These are phyloP conservation scores for Neofelis nebulosa DNA, from an alignment of 2,113 vertebrate genomes.

Conservation along the genomic window DNA sequence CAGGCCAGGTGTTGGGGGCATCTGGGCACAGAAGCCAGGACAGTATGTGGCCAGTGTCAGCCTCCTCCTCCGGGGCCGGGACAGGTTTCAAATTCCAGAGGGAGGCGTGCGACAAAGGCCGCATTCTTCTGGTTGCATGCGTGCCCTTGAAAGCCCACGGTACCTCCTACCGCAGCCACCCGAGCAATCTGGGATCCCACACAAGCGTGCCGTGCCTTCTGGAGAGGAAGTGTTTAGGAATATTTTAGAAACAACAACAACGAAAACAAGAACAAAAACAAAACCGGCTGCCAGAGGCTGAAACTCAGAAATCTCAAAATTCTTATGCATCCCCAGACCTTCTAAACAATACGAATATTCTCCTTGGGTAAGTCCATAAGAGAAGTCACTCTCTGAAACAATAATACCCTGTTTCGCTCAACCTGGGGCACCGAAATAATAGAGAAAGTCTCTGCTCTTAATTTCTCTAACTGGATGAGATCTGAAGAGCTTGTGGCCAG, in stretches of 20 bases:
- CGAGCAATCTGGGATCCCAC: background rate
- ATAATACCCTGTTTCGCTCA: background rate
- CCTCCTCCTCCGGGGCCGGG: background rate
- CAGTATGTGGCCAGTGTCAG: rapidly evolving
- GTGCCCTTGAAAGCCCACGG: background rate
- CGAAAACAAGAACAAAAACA: background rate
- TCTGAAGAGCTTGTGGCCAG: background rate
- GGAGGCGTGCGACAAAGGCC: background rate
- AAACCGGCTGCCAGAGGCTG: background rate
- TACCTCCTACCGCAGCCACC: background rate
- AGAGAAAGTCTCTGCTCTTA: background rate
- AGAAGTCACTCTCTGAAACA: background rate
- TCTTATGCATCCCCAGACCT: background rate
- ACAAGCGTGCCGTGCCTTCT: background rate
- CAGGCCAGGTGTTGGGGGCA: background rate
- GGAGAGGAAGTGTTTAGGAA: background rate
- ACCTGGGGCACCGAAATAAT: background rate
- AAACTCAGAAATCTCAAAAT: background rate
- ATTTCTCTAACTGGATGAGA: background rate
- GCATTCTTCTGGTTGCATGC: background rate
- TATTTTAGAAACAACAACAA: background rate
- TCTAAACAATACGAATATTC: background rate
- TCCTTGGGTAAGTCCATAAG: background rate
- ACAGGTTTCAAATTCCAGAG: background rate
- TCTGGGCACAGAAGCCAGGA: background rate